Conservation (phyloP, 2,113 vertebrate genomes). For the Solea solea region DNA sequence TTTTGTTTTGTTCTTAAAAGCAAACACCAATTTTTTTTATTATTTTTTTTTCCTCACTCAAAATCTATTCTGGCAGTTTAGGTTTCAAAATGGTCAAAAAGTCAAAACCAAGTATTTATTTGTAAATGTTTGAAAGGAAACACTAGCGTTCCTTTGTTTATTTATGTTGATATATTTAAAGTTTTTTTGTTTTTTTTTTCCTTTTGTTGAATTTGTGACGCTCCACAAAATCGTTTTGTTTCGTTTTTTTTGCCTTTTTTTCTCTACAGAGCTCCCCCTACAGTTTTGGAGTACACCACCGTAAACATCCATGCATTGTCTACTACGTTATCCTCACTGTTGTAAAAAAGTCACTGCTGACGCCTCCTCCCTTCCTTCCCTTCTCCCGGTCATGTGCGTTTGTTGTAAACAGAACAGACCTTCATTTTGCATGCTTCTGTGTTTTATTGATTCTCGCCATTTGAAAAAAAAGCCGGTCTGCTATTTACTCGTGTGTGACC, state of each 20-base stretch:
- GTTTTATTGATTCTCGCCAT: too few species aligned
- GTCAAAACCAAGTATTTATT: conserved; percentile 82
- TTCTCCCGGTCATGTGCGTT: too few species aligned
- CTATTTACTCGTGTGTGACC: too few species aligned
- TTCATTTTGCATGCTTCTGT: too few species aligned
- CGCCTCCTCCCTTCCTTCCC: too few species aligned
- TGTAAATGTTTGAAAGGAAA: conserved; percentile 83
- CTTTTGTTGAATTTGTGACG: conserved; percentile 28
- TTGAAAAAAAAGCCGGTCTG: too few species aligned
- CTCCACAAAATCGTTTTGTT: conserved; percentile 13
- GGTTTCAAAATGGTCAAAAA: conserved; percentile 10
- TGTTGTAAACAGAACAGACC: too few species aligned
- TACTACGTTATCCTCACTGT: too few species aligned
- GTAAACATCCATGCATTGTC: too few species aligned
- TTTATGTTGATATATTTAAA: conserved; percentile 84
- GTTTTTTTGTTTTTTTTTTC: conserved; percentile 17
- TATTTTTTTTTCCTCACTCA: conserved; percentile 9
- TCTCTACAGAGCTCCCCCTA: neutral
- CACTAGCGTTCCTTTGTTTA: conserved; percentile 77
- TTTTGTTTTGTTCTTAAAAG: conserved; percentile 8
- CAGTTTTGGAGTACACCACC: too few species aligned
- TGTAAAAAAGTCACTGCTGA: too few species aligned
- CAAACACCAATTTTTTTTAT: neutral
- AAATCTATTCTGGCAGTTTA: conserved; percentile 28
- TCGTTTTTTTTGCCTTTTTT: too few species aligned